Evolutionary conservation across 2,113 vertebrate genomes (phyloP), one percentile per base, ranked within the genome.

Genomic region (Fregata magnificens): DNA sequence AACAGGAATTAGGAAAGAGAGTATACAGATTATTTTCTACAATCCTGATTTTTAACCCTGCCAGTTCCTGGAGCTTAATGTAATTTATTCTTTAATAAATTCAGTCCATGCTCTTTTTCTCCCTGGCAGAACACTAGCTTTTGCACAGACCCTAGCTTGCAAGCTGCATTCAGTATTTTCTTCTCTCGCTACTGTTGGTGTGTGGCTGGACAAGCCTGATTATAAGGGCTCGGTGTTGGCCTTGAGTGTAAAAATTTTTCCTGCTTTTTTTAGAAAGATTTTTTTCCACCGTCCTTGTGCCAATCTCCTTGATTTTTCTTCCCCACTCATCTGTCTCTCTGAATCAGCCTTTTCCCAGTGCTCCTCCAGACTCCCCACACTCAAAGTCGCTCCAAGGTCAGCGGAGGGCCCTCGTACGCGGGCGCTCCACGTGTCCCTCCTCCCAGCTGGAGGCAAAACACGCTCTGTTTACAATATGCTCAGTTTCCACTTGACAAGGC

Each of bases 1-100:
- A 97, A 87, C 55, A 87, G 73, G 83, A 96, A 96, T 94, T 95
- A 94, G 93, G 93, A 90, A 95, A 92, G 45, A 77, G 77, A 78
- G 85, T 21, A 52, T 12, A 82, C 31, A 84, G 91, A 83, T 74
- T 38, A 95, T 50, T 95, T 90, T 82, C 76, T 49, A 95, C 25
- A 86, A 70, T 73, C 55, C 44, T 77, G 76, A 66, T 92, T 90
- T 95, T 92, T 95, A 94, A 72, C 83, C 40, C 82, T 70, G 61
- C 83, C 32, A 20, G 6, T 59, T 94, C 62, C 66, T 42, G 16
- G 20, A 77, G 11, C 22, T 63, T 72, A 70, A 89, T 17, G 50
- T 22, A 67, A 88, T 83, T 86, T 70, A 59, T 52, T 90, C 72
- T 77, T 74, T 36, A 79, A 56, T 56, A 79, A 92, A 56, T 74